Percentiles rank a stretch among this genome's conserved stretches.
Evolutionary conservation across 2,797 vertebrate species (phyloP).

Genomic region (Leptoclinus maculatus): DNA sequence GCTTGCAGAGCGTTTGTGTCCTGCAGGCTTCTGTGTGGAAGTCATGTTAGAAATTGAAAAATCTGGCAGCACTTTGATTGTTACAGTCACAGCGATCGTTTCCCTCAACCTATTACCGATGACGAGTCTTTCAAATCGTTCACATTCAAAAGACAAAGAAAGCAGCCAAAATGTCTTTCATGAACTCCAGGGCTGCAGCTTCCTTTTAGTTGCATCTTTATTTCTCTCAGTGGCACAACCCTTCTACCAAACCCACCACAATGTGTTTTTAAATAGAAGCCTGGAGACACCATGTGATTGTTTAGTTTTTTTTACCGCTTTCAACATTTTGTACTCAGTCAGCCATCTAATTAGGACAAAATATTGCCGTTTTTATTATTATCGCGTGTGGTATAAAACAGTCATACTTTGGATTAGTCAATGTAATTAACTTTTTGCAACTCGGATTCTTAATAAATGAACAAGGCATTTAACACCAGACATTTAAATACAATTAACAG

Average conservation of each 20-base stretch:
- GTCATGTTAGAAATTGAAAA: slow-evolving; percentile 23
- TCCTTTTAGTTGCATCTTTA: not conserved
- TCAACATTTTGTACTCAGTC: slow-evolving; percentile 5
- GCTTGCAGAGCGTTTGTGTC: slow-evolving; percentile 31
- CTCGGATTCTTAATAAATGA: not conserved
- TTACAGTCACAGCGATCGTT: slow-evolving; percentile 3
- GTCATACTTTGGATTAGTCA: not conserved
- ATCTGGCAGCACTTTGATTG: slow-evolving; percentile 6
- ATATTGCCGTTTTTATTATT: not conserved
- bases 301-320: not conserved
- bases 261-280: not conserved
- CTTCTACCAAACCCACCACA: not conserved
- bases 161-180: not conserved
- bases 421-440: not conserved
- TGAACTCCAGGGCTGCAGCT: not conserved
- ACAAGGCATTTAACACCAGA: not conserved
- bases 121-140: slow-evolving; percentile 7
- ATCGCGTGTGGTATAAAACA: not conserved
- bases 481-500: not conserved
- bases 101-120: slow-evolving; percentile 8
- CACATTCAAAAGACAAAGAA: not conserved
- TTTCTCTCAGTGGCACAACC: not conserved
- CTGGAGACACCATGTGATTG: not conserved
- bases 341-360: not conserved
- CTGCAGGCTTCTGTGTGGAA: slow-evolving; percentile 36